These are phyloP conservation scores for Drosophila emarginata DNA, from an alignment of 2,888 invertebrate genomes.

Conservation along the genomic window DNA sequence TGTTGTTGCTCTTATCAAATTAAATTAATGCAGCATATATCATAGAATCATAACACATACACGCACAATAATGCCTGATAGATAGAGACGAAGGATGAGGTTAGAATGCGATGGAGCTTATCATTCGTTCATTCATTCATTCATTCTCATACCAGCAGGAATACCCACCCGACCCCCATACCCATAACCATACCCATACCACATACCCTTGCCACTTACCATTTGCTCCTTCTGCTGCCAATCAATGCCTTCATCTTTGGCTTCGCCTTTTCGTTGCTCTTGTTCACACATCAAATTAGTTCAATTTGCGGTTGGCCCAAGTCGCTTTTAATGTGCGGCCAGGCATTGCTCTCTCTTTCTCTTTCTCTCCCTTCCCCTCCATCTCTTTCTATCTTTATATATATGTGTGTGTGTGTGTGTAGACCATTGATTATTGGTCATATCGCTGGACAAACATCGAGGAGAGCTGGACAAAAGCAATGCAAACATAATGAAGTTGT, in stretches of 20 bases:
- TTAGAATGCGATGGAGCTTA: constrained; percentile 7
- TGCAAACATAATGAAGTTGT: constrained; percentile 77
- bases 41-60: constrained; percentile 57
- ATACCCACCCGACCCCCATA: neutral
- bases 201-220: neutral
- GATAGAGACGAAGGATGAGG: constrained; percentile 1
- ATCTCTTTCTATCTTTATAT: neutral
- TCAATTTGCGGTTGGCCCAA: constrained; percentile 63
- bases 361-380: neutral
- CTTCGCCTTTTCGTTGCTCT: constrained; percentile 20
- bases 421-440: constrained; percentile 47
- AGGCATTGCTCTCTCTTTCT: constrained; percentile 25
- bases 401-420: neutral
- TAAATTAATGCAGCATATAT: constrained; percentile 69
- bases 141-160: neutral
- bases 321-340: constrained; percentile 64
- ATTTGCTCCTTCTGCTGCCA: neutral
- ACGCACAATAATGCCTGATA: neutral
- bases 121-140: constrained; percentile 4
- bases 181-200: too few relatives aligned
- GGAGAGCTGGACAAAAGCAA: constrained; percentile 50
- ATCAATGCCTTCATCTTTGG: constrained; percentile 11
- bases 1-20: constrained; percentile 54
- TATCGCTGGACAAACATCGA: constrained; percentile 57
- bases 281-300: constrained; percentile 75